phyloP scores from a whole-genome alignment of 2,888 invertebrate species.

The Andrena dorsata region DNA sequence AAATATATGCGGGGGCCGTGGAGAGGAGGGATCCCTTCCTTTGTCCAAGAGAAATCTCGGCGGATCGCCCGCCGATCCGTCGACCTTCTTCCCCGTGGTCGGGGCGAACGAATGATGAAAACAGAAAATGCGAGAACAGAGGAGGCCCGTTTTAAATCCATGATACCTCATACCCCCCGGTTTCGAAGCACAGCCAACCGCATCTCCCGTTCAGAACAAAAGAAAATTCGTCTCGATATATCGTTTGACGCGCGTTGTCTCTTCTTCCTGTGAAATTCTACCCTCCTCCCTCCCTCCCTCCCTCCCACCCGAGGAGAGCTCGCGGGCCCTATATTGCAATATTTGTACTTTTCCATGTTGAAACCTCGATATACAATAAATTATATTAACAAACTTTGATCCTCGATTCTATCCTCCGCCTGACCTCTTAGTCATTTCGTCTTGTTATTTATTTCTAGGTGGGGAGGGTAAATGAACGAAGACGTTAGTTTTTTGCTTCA shows the following conservation, averaged over 20 bases:
- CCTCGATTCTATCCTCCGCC: conserved; percentile 40
- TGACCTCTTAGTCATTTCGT: background rate
- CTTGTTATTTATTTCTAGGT: background rate
- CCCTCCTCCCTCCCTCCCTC: conserved; percentile 81
- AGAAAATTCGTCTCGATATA: conserved; percentile 45
- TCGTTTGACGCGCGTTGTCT: conserved; percentile 63
- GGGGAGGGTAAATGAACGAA: background rate
- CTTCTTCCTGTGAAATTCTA: conserved; percentile 67
- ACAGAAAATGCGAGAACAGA: conserved; percentile 47
- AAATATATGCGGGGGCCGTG: conserved; percentile 84
- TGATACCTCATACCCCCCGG: conserved; percentile 54
- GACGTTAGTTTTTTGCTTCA: background rate
- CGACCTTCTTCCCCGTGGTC: conserved; percentile 53
- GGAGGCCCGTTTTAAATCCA: conserved; percentile 38
- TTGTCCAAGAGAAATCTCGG: conserved; percentile 60
- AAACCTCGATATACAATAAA: conserved; percentile 85
- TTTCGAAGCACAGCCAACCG: conserved; percentile 35
- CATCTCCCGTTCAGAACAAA: conserved; percentile 51
- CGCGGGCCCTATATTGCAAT: conserved; percentile 85
- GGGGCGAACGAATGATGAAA: conserved; percentile 46
- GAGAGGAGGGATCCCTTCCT: conserved; percentile 83
- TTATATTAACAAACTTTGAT: conserved; percentile 85
- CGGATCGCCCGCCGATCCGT: conserved; percentile 34
- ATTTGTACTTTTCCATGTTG: conserved; percentile 85
- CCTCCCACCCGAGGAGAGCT: conserved; percentile 84